These are phyloP conservation scores for Amphibalanus amphitrite DNA, from an alignment of 1,140 invertebrate genomes.

Conservation along the genomic window DNA sequence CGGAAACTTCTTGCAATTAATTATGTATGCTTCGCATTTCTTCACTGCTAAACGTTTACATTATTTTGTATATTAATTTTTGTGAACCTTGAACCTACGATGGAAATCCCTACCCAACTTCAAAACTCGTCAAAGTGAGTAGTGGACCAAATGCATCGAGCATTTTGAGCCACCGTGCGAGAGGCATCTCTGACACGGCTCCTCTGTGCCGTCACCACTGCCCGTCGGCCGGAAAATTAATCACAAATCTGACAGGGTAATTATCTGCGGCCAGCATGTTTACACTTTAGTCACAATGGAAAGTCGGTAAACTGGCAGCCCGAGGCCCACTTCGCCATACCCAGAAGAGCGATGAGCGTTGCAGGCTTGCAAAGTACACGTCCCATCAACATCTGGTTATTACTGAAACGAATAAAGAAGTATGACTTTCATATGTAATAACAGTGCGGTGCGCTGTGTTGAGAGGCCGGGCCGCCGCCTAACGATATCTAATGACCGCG, in stretches of 20 bases:
- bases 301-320: background rate
- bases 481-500: background rate
- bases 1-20: no score
- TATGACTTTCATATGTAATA: background rate
- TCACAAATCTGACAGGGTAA: background rate
- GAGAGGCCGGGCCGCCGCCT: background rate
- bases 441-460: background rate
- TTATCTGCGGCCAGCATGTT: background rate
- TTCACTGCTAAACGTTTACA: no score
- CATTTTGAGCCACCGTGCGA: background rate
- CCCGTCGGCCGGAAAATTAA: background rate
- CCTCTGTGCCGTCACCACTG: no score
- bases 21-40: no score
- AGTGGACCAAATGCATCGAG: no score
- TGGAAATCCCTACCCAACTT: no score
- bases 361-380: background rate
- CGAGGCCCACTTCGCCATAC: background rate
- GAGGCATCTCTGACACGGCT: no score
- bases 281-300: background rate
- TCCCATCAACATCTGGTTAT: background rate
- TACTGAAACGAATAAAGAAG: background rate
- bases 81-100: no score
- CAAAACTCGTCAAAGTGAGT: no score
- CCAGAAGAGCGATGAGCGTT: background rate
- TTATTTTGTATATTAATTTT: no score